These are phyloP conservation scores for Erynnis tages DNA, from an alignment of 2,888 invertebrate genomes.

Conservation along the genomic window DNA sequence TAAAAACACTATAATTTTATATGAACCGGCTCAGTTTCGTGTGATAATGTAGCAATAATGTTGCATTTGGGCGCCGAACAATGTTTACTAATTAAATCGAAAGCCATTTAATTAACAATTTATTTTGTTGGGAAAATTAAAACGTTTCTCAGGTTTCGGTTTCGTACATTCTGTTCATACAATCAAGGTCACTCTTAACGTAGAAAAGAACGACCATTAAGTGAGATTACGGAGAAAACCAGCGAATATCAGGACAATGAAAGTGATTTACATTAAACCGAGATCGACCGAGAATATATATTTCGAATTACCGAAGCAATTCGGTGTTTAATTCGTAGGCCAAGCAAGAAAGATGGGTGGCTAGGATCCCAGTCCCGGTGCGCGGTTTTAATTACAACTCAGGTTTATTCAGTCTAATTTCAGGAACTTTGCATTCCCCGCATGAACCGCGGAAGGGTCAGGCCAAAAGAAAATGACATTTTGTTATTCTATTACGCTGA, in stretches of 20 bases:
- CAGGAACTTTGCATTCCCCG: slow-evolving; percentile 77
- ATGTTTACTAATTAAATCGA: not conserved
- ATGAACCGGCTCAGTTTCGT: not conserved
- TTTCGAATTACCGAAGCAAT: slow-evolving; percentile 79
- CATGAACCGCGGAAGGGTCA: slow-evolving; percentile 80
- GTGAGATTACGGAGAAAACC: slow-evolving; percentile 10
- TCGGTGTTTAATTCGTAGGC: slow-evolving; percentile 79
- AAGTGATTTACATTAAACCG: slow-evolving; percentile 77
- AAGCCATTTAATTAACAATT: not conserved
- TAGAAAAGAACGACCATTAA: slow-evolving; percentile 5
- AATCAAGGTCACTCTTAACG: not conserved
- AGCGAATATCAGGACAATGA: slow-evolving; percentile 71
- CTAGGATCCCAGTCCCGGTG: slow-evolving; percentile 54
- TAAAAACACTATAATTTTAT: too few relatives aligned
- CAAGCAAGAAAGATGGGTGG: slow-evolving; percentile 77
- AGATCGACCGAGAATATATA: slow-evolving; percentile 74
- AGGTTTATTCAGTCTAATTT: slow-evolving; percentile 80
- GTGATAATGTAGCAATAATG: not conserved
- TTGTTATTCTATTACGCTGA: slow-evolving; percentile 78
- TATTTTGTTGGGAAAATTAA: not conserved
- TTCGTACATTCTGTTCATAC: not conserved
- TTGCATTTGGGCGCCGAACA: not conserved
- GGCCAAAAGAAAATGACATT: slow-evolving; percentile 79
- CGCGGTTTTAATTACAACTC: slow-evolving; percentile 77
- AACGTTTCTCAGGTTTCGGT: not conserved